These are phyloP conservation scores for Chelonus insularis DNA, from an alignment of 1,140 invertebrate species.

Conservation along the genomic window DNA sequence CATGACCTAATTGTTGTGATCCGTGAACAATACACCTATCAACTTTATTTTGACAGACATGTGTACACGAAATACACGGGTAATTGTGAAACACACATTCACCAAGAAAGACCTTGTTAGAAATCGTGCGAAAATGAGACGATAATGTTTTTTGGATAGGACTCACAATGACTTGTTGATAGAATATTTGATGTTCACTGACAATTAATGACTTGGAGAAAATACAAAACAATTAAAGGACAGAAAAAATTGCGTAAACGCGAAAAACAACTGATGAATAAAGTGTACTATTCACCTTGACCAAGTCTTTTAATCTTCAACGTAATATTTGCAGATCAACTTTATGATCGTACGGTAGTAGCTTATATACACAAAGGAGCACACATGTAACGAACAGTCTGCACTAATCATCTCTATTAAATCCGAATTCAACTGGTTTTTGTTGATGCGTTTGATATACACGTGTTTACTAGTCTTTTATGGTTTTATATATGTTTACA, in stretches of 20 bases:
- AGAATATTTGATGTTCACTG: no score
- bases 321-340: conserved; percentile 1
- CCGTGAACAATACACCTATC: conserved; percentile 4
- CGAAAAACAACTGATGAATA: not conserved
- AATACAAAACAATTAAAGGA: not conserved
- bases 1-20: conserved; percentile 19
- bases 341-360: not conserved
- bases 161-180: not conserved
- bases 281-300: not conserved
- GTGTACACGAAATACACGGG: not conserved
- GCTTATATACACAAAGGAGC: not conserved
- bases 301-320: not conserved
- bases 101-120: not conserved
- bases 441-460: not conserved
- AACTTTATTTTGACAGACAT: not conserved
- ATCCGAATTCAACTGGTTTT: conserved; percentile 37
- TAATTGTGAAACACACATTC: not conserved
- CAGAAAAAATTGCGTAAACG: not conserved
- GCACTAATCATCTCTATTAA: conserved; percentile 31
- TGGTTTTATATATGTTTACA: no score
- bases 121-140: not conserved
- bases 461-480: not conserved
- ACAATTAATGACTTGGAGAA: no score
- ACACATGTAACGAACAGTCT: not conserved
- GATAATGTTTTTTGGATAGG: not conserved